Evolutionary conservation across 2,888 invertebrate genomes (phyloP), one percentile per base, ranked within the genome.

Genomic region (Griposia aprilina): DNA sequence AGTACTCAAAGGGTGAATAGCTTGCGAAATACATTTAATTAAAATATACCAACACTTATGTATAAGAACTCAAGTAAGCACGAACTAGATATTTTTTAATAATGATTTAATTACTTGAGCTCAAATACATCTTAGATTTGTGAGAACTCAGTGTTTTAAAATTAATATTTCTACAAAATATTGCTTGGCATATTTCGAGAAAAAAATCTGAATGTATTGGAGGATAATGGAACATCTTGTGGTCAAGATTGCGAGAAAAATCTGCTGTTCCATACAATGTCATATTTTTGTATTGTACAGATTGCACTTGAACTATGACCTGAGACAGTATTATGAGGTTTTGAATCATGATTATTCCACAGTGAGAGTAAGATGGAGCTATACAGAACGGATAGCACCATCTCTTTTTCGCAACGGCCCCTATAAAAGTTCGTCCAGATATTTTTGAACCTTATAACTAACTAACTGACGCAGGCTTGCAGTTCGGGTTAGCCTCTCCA

Each of bases 171-270:
- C 0, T 74, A n/a, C 11, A 15, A 7, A 48, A 69, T 66, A 69
- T 82, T 72, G 74, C 23, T 78, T 82, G 86, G 72, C 78, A 84
- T 85, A 78, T 69, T 67, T 63, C 13, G 20, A 52, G 15, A 26
- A 20, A 48, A 41, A 41, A n/a, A 7, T 17, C 1, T 2, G n/a
- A 5, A 65, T 5, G 17, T 5, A 41, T 65, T 65, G 5, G 7
- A 41, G 5, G 0, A 17, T n/a, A 41, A 41, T 8, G 15, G n/a
- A 15, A 41, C 5, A 30, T 17, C 23, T 68, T 23, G 20, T 48
- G 7, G 20, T 26, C 26, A 20, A 8, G 48, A 48, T 11, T 26
- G 45, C 13, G 41, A 41, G 15, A 3, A 41, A n/a, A 15, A 26
- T 26, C 59, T 15, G 26, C 26, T 2, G 26, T 59, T 26, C 6